Evolutionary conservation across 2,113 vertebrate species (phyloP).

Genomic region (Podiceps cristatus): DNA sequence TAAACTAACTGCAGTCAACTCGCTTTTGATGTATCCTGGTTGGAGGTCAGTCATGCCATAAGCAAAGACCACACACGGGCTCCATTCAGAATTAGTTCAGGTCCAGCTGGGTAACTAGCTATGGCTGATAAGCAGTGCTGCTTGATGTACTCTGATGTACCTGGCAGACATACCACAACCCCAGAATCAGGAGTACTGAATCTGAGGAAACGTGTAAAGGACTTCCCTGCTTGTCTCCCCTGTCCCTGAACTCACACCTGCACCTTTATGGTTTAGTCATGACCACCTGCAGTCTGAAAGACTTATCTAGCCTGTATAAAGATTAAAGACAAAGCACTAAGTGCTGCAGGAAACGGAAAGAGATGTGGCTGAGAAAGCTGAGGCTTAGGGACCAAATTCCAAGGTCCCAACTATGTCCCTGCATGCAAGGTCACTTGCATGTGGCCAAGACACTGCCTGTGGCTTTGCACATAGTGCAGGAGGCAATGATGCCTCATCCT

Average conservation of each 20-base stretch:
- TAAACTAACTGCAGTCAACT: background rate
- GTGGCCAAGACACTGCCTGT: background rate
- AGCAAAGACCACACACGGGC: background rate
- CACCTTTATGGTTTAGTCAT: background rate
- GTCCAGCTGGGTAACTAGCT: background rate
- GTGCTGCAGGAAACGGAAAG: background rate
- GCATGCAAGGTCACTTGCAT: background rate
- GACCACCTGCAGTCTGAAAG: background rate
- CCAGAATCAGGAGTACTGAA: background rate
- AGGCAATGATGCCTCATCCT: background rate
- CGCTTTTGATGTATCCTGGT: background rate
- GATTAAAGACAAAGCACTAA: background rate
- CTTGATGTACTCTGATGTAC: background rate
- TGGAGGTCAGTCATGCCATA: background rate
- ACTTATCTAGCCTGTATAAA: background rate
- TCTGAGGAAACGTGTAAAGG: background rate
- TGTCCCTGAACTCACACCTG: rapidly evolving
- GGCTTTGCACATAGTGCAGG: background rate
- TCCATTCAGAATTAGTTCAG: background rate
- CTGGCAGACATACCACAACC: rapidly evolving
- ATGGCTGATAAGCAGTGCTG: background rate
- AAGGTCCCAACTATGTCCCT: rapidly evolving
- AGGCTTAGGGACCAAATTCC: background rate
- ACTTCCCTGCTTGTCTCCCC: background rate
- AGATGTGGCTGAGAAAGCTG: background rate